Base-by-base conservation (phyloP, 1,140 invertebrate genomes). In the Grapholita molesta region DNA sequence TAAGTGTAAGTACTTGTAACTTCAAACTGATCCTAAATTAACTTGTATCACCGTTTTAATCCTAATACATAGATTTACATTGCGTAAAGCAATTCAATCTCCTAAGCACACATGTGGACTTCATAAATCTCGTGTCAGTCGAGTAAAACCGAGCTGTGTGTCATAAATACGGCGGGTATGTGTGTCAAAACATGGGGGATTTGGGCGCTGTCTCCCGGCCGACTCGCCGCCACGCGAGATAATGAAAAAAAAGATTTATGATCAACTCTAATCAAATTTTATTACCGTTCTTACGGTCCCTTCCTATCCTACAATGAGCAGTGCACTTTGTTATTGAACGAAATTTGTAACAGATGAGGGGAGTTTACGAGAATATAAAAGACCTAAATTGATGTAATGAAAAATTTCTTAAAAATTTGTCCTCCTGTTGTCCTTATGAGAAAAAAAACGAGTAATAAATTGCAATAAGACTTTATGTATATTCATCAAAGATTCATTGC, bases 231-330 rank as follows among this genome's bases (percentile, higher is more conserved):
- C 76, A 72, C 66, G 68, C 74, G 77, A 85, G 83, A 85, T 89
- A 90, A 90, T 88, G 87, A 89, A 90, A 83, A 80, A 89, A 85
- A 82, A 88, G 89, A 91, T 91, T 91, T 89, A 91, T 86, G 89
- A 85, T 84, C 79, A 82, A 82, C 78, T 88, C 83, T 86, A 91
- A 91, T 91, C 85, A 89, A 86, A 86, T 85, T 89, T 89, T 89
- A 91, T 89, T 86, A 83, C 79, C 70, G 68, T 77, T 76, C 76
- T 72, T 80, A 78, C 78, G 78, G 84, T 76, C 83, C 84, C 77
- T 76, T 74, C 70, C 74, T 79, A 79, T 80, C 79, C 76, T 73
- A 68, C 66, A 64, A 66, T 73, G 70, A 53, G 52, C 68, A 74
- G 52, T 67, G 71, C 65, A 35, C 67, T 68, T 71, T 79, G 75